These are phyloP conservation scores for Pangasius krempfi DNA, from an alignment of 2,797 vertebrate genomes.

Conservation along the genomic window DNA sequence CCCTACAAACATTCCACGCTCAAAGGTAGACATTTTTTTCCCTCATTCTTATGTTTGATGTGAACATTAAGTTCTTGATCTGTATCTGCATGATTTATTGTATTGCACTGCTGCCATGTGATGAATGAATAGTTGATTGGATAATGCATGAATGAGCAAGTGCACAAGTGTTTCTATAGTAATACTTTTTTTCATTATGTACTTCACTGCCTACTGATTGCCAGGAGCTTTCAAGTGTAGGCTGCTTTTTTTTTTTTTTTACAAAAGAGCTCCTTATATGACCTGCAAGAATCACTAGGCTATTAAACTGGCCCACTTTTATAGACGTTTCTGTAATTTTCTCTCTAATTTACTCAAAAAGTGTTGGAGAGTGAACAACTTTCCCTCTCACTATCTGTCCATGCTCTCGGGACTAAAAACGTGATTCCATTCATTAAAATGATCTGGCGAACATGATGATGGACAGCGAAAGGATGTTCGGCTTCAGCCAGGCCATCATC, in stretches of 20 bases:
- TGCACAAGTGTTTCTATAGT: neutral
- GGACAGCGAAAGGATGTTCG: neutral
- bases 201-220: slow-evolving; percentile 12
- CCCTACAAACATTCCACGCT: neutral
- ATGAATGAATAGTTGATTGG: neutral
- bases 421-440: slow-evolving; percentile 32
- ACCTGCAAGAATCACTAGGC: neutral
- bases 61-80: neutral
- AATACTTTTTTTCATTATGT: slow-evolving; percentile 1
- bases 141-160: neutral
- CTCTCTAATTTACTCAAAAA: neutral
- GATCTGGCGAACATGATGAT: slow-evolving; percentile 33
- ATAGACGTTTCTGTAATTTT: neutral
- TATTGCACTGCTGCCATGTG: neutral
- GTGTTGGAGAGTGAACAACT: neutral
- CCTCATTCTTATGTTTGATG: neutral
- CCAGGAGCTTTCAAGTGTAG: neutral
- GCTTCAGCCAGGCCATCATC: slow-evolving; percentile 33
- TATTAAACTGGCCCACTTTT: neutral
- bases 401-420: slow-evolving; percentile 13
- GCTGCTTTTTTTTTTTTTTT: neutral
- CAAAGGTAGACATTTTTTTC: neutral
- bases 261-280: neutral
- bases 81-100: neutral
- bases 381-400: neutral